Evolutionary conservation across 2,113 vertebrate species (phyloP), one percentile per base, ranked within the genome.

Genomic region (Petrocephalus microphthalmus): DNA sequence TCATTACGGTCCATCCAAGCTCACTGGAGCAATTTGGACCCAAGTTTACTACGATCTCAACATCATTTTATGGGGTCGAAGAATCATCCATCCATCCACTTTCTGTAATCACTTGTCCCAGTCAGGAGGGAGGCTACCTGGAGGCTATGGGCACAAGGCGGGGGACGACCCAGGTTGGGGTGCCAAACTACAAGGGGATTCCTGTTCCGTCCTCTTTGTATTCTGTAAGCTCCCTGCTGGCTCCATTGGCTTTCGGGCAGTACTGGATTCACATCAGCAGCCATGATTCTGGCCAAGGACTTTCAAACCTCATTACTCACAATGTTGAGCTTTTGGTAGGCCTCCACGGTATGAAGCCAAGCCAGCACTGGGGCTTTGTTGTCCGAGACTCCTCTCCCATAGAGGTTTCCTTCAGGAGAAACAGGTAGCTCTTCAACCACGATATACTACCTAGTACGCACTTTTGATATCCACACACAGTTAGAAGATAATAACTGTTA

Each of bases 291-390:
- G 37, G 22, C 42, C 42, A 42, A 42, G 7, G 17, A 74, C 33
- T 37, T 74, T 74, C 15, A 74, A 42, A 74, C 13, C 45, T 22
- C 13, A 0, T 60, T 22, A 52, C 92, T 93, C 88, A 96, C 96
- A 89, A 95, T 92, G 37, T 89, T 93, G 33, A 96, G 93, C 37
- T 91, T 92, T 88, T 92, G 94, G 90, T 96, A 95, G 13, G 95
- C 95, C 92, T 95, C 93, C 60, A 97, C 94, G 11, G 95, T 94
- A 84, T 97, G 95, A 37, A 96, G 95, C 94, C 96, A 96, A 87
- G 95, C 96, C 88, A 97, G 90, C 88, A 96, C 94, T 13, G 95
- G 96, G 29, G 95, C 96, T 91, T 97, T 97, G 93, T 97, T 96
- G 91, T 96, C 96, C 1, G 96, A 97, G 0, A 95, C 93, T 87